Conservation (phyloP, 2,888 invertebrate genomes). For the Carcina quercana region DNA sequence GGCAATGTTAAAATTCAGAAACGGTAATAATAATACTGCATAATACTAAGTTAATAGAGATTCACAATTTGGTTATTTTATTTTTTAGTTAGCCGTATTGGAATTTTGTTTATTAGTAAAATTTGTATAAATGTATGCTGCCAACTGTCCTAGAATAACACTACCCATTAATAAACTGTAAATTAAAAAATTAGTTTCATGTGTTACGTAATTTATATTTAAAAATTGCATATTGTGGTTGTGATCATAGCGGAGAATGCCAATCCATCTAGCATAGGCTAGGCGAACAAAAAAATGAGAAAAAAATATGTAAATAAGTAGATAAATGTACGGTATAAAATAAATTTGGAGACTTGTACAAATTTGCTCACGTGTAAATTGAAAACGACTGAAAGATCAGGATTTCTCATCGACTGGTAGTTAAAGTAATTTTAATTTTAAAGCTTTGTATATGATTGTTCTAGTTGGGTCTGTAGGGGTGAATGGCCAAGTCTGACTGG, state of each 20-base stretch:
- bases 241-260: slow-evolving; percentile 69
- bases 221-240: slow-evolving; percentile 65
- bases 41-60: too few relatives aligned
- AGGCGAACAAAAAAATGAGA: slow-evolving; percentile 29
- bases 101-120: too few relatives aligned
- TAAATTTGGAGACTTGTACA: slow-evolving; percentile 71
- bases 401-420: slow-evolving; percentile 68
- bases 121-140: too few relatives aligned
- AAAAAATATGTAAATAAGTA: slow-evolving; percentile 60
- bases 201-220: slow-evolving; percentile 17
- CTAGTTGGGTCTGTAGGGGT: too few relatives aligned
- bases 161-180: too few relatives aligned
- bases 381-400: slow-evolving; percentile 66
- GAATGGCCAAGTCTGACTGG: not conserved
- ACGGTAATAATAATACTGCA: too few relatives aligned
- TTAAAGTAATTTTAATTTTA: slow-evolving; percentile 25
- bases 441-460: not conserved
- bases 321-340: slow-evolving; percentile 42
- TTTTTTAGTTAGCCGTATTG: too few relatives aligned
- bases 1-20: too few relatives aligned
- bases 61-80: too few relatives aligned
- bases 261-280: slow-evolving; percentile 58
- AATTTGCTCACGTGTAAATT: slow-evolving; percentile 71
- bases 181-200: slow-evolving; percentile 20
- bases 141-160: too few relatives aligned